Conservation (phyloP, 2,113 vertebrate genomes). For the Anguilla rostrata region DNA sequence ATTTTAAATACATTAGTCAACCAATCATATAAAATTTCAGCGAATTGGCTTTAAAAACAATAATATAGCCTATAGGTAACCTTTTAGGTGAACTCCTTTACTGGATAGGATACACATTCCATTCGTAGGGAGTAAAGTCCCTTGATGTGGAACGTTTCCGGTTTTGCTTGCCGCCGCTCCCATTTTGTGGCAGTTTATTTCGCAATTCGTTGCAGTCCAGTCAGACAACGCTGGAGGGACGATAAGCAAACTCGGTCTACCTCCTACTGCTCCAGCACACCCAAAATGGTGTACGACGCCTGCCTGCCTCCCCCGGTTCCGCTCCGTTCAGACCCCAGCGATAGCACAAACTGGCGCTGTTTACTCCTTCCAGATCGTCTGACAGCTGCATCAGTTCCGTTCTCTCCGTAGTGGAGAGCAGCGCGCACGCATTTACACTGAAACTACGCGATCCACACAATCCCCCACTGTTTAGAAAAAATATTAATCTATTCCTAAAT, state of each 20-base stretch:
- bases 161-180: slow-evolving; percentile 41
- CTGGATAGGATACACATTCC: not conserved
- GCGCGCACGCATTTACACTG: slow-evolving; percentile 42
- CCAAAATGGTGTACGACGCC: slow-evolving; percentile 59
- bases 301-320: slow-evolving; percentile 21
- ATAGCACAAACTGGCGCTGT: slow-evolving; percentile 53
- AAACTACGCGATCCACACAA: slow-evolving; percentile 40
- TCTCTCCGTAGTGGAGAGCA: slow-evolving; percentile 73
- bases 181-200: slow-evolving; percentile 45
- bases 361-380: slow-evolving; percentile 72
- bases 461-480: slow-evolving; percentile 16
- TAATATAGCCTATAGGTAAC: not conserved
- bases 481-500: too few relatives aligned
- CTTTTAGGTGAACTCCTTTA: not conserved
- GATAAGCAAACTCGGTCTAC: slow-evolving; percentile 37
- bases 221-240: slow-evolving; percentile 28
- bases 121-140: not conserved
- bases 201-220: slow-evolving; percentile 20
- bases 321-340: slow-evolving; percentile 29
- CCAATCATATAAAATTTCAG: too few relatives aligned
- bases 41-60: not conserved
- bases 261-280: slow-evolving; percentile 39
- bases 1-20: not conserved
- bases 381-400: slow-evolving; percentile 78
- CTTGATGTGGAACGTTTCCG: slow-evolving; percentile 39